Base-by-base conservation (phyloP, 2,113 vertebrate genomes). In the Sinocyclocheilus anophthalmus region DNA sequence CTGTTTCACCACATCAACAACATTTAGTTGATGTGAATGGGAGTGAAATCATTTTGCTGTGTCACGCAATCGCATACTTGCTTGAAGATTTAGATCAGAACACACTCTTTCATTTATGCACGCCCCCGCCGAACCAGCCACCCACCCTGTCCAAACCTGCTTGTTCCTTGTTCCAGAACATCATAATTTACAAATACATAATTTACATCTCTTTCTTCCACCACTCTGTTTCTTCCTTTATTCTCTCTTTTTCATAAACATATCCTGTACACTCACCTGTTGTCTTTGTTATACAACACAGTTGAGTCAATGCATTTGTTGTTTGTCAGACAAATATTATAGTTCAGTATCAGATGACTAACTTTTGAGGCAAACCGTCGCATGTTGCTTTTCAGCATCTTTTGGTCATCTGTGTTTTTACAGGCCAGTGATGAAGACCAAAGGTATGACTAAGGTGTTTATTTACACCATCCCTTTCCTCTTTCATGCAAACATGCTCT, bases 401-500 rank as follows among this genome's bases (percentile, higher is more conserved):
- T 82, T 69, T 59, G 65, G 70, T 57, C 63, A 55, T 63, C 75
- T 72, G 76, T 84, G 10, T 33, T 14, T 24, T 53, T 30, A 61
- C 39, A n/a, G 42, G 59, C 59, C 16, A 48, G 61, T 76, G 20
- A 6, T 37, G 12, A 45, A 37, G 69, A 75, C 30, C 39, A 76
- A 50, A 81, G 53, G 42, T 37, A 20, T 86, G 81, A 86, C 42
- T 85, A 67, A 81, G 50, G 81, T 73, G 61, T 76, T 89, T 81
- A 59, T 76, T 90, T 89, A 81, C 75, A 86, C 65, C 89, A 77
- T 14, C 42, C 77, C 70, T 48, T 81, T 76, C 55, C 50, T 83
- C 65, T 53, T 81, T 76, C 69, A 37, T 63, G 73, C 78, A 20
- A 20, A 48, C n/a, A 65, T 63, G 48, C 72, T 77, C 45, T 26